Evolutionary conservation across 2,113 vertebrate species (phyloP).

Genomic region (Benitochromis conjunctus): DNA sequence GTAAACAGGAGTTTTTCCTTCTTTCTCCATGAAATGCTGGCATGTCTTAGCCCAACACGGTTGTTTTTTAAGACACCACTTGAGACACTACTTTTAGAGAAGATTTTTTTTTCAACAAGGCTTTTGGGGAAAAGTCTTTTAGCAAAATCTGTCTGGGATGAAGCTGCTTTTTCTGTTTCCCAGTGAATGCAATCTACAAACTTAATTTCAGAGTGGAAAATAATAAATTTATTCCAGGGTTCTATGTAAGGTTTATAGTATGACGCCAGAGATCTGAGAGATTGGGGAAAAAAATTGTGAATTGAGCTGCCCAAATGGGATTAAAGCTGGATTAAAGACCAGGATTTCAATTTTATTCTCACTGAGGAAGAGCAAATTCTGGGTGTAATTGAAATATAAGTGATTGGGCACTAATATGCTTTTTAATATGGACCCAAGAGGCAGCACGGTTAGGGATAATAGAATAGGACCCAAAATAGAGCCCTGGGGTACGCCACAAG

Average conservation of each 20-base stretch:
- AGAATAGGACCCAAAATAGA: background rate
- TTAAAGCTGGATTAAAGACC: background rate
- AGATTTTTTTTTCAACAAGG: accelerated
- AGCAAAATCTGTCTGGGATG: background rate
- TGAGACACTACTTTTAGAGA: background rate
- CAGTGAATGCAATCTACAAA: background rate
- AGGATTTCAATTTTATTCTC: background rate
- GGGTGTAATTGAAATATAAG: background rate
- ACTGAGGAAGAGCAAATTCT: background rate
- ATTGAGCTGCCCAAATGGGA: background rate
- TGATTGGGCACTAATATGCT: background rate
- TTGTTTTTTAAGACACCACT: background rate
- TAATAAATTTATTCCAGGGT: background rate
- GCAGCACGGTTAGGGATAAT: background rate
- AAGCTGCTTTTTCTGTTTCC: background rate
- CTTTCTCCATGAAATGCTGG: background rate
- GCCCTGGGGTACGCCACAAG: background rate
- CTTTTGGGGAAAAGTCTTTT: background rate
- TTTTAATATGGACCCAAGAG: background rate
- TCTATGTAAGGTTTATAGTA: background rate
- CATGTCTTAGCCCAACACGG: background rate
- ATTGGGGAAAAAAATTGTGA: background rate
- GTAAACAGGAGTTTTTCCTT: background rate
- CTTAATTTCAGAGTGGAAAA: background rate
- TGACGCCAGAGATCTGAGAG: background rate